phyloP scores from a whole-genome alignment of 2,888 invertebrate species.

The Caprella mutica region DNA sequence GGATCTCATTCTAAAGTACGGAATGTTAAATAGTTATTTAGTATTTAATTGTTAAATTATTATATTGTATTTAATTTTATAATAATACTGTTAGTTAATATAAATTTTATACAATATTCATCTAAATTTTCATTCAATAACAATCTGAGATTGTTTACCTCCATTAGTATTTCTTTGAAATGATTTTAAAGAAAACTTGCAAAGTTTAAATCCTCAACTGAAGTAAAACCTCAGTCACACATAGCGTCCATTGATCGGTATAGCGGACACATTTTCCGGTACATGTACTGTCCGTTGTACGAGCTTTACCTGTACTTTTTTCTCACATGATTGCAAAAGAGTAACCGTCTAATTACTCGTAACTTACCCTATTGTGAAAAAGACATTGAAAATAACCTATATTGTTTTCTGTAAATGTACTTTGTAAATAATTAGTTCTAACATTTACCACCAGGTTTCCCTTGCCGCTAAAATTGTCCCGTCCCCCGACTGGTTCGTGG shows the following conservation, averaged over 20 bases:
- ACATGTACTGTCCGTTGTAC: too few species aligned
- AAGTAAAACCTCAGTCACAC: too few species aligned
- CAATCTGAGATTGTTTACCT: too few species aligned
- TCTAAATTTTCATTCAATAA: too few species aligned
- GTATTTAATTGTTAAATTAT: background rate
- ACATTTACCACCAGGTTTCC: constrained; percentile 65
- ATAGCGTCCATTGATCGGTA: too few species aligned
- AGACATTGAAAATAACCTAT: background rate
- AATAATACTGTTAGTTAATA: background rate
- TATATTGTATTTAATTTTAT: background rate
- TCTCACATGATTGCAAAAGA: background rate
- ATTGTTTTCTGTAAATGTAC: background rate
- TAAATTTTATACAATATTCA: background rate
- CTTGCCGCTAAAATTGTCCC: constrained; percentile 81
- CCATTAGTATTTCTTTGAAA: too few species aligned
- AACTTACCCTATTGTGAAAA: background rate
- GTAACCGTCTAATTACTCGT: background rate
- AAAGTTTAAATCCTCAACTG: too few species aligned
- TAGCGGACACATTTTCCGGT: too few species aligned
- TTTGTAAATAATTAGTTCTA: background rate
- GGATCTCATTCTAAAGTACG: constrained; percentile 75
- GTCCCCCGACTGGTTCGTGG: constrained; percentile 86
- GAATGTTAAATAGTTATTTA: background rate
- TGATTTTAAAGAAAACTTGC: too few species aligned
- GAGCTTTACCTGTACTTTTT: too few species aligned